Percentiles rank a stretch among this genome's conserved stretches.
These are phyloP conservation scores for Eumerus sabulonum DNA, from an alignment of 2,888 invertebrate species.

Conservation along the genomic window DNA sequence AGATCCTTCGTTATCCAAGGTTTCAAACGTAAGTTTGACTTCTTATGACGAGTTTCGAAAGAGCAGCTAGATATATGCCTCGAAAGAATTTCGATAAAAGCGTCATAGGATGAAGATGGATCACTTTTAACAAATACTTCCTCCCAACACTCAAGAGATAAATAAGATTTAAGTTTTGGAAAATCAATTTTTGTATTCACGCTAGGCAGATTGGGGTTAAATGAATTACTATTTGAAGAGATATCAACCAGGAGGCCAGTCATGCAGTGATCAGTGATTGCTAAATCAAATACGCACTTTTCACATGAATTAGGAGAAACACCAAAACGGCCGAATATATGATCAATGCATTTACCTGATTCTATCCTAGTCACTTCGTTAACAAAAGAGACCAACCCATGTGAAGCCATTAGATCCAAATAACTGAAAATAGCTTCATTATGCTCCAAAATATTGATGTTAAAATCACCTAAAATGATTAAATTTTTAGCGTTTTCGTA, in stretches of 20 bases:
- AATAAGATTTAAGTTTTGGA: no score
- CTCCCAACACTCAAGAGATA: no score
- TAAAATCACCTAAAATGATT: slow-evolving; percentile 22
- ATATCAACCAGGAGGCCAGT: not conserved
- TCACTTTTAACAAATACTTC: no score
- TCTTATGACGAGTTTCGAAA: no score
- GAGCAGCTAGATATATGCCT: no score
- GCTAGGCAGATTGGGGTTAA: no score
- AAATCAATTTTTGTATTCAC: no score
- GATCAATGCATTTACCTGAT: slow-evolving; percentile 25
- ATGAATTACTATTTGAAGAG: no score
- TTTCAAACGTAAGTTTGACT: no score
- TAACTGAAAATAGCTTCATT: slow-evolving; percentile 15
- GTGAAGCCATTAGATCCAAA: not conserved
- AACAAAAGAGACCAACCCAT: slow-evolving; percentile 17
- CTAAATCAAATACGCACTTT: slow-evolving; percentile 1
- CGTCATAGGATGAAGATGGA: no score
- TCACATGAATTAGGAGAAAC: not conserved
- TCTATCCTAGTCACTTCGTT: slow-evolving; percentile 17
- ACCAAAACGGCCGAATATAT: not conserved
- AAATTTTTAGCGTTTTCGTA: slow-evolving; percentile 19
- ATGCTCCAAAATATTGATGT: slow-evolving; percentile 12
- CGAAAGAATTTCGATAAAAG: no score
- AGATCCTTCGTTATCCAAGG: no score
- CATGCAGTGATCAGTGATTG: not conserved